Evolutionary conservation across 1,140 invertebrate genomes (phyloP).

Genomic region (Pachypeltis micranthus): DNA sequence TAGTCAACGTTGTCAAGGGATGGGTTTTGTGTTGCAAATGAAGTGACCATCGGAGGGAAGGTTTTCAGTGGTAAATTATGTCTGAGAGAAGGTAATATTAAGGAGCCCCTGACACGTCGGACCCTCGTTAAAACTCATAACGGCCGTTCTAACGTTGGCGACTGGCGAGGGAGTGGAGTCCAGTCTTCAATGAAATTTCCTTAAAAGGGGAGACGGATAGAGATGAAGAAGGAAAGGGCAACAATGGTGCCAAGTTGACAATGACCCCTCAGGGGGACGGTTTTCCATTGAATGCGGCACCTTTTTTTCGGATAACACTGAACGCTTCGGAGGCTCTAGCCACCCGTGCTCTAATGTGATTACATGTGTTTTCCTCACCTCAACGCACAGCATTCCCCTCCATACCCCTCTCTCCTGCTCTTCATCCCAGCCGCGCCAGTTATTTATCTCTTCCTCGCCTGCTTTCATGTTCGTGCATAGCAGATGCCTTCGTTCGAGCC

Average conservation of each 20-base stretch:
- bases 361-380: slow-evolving; percentile 3
- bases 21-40: neutral
- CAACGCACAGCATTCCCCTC: slow-evolving; percentile 1
- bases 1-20: neutral
- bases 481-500: slow-evolving; percentile 2
- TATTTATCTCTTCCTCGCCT: no score
- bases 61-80: slow-evolving; percentile 1
- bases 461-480: neutral
- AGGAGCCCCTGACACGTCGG: slow-evolving; percentile 5
- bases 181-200: slow-evolving; percentile 8
- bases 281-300: slow-evolving; percentile 7
- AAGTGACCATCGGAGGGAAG: neutral
- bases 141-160: neutral
- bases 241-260: neutral
- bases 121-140: slow-evolving; percentile 8
- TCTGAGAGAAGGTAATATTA: neutral
- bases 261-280: neutral
- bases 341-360: slow-evolving; percentile 2
- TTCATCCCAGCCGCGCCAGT: no score
- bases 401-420: no score
- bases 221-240: slow-evolving; percentile 6
- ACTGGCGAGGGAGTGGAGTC: neutral
- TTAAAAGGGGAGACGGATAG: slow-evolving; percentile 7
- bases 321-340: neutral
- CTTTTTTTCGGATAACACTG: neutral